Evolutionary conservation across 2,113 vertebrate species (phyloP), one percentile per base, ranked within the genome.

Genomic region (Pogona vitticeps): DNA sequence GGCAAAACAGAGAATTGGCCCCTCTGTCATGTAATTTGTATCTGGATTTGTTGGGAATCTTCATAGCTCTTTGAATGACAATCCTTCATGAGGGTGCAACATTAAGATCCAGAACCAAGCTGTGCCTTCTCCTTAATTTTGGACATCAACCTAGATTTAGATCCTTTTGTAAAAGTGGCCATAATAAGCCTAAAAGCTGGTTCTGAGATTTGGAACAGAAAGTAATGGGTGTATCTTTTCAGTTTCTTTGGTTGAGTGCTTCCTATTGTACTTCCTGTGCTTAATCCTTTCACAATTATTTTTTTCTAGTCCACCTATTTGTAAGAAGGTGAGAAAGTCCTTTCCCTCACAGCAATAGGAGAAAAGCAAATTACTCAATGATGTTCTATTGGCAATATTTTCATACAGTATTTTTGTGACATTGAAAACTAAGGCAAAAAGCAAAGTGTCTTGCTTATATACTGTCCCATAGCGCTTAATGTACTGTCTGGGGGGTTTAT

Each of bases 1-100:
- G 40, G 15, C 83, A 86, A 3, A 88, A 46, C 77, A 87, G 85
- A 17, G n/a, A 85, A 89, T 18, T n/a, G 72, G n/a, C n/a, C 18
- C 46, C 78, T 67, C 71, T 38, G 81, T 75, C 75, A 23, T 42
- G 65, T 86, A 89, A 90, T 77, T 89, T 0, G 0, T 77, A 87
- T 90, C 76, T 89, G 33, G 26, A 52, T 76, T 76, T 76, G 36
- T 40, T 40, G 40, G 13, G 76, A 73, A 65, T 9, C 15, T 68
- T 56, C 79, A 23, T 15, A 42, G 63, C 83, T 76, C 83, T 46
- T 23, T 52, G 65, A 40, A 38, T 2, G 17, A 0, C 13, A 12
- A 2, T 2, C 70, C 86, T 76, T 63, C 85, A n/a, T 40, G 83
- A 18, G 82, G 58, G 28, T 28, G 56, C 2, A 65, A 61, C 65